Conservation (phyloP, 2,113 vertebrate genomes). For the Pyrgilauda ruficollis region DNA sequence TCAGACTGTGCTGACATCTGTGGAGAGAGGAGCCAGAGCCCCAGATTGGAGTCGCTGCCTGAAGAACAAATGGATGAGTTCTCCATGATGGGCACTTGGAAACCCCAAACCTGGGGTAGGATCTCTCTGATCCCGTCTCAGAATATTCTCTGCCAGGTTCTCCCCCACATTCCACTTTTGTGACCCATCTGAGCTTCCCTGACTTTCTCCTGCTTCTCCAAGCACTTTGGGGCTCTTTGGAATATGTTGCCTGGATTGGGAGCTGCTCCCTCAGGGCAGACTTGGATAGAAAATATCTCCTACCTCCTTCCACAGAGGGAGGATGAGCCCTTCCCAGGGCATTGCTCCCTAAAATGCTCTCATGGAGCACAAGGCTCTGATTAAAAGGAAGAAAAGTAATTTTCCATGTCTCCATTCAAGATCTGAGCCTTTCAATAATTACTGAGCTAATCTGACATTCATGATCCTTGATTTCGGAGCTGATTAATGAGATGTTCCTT, state of each 20-base stretch:
- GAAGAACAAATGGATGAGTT: neutral
- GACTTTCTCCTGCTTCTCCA: neutral
- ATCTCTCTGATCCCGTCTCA: neutral
- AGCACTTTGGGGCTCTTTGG: neutral
- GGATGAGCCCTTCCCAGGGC: neutral
- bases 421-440: conserved; percentile 45
- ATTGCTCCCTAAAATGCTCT: neutral
- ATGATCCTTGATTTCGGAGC: conserved; percentile 4
- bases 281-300: neutral
- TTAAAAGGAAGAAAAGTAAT: neutral
- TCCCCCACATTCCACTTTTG: neutral
- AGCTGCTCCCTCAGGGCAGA: neutral
- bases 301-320: neutral
- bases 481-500: conserved; percentile 48
- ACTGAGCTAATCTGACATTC: conserved; percentile 53
- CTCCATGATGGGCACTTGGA: neutral
- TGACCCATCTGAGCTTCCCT: neutral
- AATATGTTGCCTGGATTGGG: neutral
- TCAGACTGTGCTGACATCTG: neutral
- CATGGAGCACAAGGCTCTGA: neutral
- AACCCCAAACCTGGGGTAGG: neutral
- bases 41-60: neutral
- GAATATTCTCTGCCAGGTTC: neutral
- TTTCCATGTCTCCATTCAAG: conserved; percentile 23
- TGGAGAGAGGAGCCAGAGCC: neutral